These are phyloP conservation scores for Solen grandis DNA, from an alignment of 1,140 invertebrate species.

Conservation along the genomic window DNA sequence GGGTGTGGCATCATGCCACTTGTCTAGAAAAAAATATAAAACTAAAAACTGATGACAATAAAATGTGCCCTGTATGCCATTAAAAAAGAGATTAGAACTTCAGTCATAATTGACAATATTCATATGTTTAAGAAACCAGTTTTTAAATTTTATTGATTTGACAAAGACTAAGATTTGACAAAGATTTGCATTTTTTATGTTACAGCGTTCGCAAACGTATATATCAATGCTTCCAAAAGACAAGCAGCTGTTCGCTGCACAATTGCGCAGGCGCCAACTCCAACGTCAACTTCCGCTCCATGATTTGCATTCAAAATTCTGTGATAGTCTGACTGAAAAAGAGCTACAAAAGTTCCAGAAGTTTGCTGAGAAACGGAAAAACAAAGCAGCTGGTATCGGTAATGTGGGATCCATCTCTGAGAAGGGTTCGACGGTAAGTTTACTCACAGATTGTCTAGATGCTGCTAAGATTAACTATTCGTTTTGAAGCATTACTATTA, in stretches of 20 bases:
- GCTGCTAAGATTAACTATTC: not conserved
- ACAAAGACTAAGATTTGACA: too few species aligned
- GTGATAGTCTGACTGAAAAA: conserved; percentile 93
- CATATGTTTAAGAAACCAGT: too few species aligned
- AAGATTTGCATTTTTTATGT: too few species aligned
- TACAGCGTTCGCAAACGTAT: conserved; percentile 95
- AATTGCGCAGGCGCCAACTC: conserved; percentile 95
- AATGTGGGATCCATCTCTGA: conserved; percentile 91
- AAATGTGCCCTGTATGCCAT: too few species aligned
- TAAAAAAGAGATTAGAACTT: too few species aligned
- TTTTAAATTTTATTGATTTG: too few species aligned
- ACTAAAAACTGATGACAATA: too few species aligned
- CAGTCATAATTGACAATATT: too few species aligned
- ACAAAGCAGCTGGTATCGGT: conserved; percentile 95
- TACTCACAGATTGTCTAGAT: not conserved
- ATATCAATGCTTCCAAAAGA: conserved; percentile 97
- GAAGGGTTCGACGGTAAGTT: conserved; percentile 22
- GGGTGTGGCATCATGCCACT: too few species aligned
- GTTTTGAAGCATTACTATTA: too few species aligned
- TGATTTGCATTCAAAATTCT: conserved; percentile 95
- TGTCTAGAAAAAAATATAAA: too few species aligned
- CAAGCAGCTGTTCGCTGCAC: conserved; percentile 98
- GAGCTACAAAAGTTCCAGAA: conserved; percentile 91
- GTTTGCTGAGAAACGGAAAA: conserved; percentile 86
- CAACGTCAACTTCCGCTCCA: conserved; percentile 97